Conservation (phyloP, 2,113 vertebrate species). For the Bubo bubo region DNA sequence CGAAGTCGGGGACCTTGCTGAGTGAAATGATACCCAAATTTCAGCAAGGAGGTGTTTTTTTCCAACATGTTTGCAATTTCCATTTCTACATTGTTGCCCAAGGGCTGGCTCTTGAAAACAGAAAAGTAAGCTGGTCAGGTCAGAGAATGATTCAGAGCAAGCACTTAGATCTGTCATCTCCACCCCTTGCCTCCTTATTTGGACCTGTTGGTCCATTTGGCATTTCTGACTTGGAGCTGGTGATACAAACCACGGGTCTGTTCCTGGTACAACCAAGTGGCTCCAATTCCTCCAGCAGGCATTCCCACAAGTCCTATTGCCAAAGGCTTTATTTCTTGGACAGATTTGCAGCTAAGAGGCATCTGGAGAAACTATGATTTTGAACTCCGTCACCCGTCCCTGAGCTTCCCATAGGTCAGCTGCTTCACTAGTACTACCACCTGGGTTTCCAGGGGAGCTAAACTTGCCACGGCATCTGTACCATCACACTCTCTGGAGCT, state of each 20-base stretch:
- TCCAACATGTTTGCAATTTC: slow-evolving; percentile 96
- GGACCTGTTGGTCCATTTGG: background rate
- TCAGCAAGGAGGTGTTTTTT: slow-evolving; percentile 90
- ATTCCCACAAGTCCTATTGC: background rate
- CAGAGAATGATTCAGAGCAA: background rate
- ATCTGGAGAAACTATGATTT: background rate
- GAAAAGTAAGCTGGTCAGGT: background rate
- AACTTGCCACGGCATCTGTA: background rate
- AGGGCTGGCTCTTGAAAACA: slow-evolving; percentile 86
- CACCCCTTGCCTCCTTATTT: background rate
- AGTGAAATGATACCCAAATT: slow-evolving; percentile 97
- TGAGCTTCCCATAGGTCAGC: background rate
- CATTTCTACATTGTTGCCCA: slow-evolving; percentile 99
- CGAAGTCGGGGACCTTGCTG: slow-evolving; percentile 95
- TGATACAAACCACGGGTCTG: background rate
- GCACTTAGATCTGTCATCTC: background rate
- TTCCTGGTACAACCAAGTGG: background rate
- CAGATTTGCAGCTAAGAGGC: background rate
- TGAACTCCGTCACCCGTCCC: background rate
- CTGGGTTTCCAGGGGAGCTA: background rate
- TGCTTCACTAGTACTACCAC: background rate
- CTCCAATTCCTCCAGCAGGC: background rate
- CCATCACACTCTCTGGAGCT: background rate
- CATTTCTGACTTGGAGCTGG: background rate
- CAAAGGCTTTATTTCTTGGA: background rate